Conservation (phyloP, 2,113 vertebrate species). For the Peromyscus polionotus region DNA sequence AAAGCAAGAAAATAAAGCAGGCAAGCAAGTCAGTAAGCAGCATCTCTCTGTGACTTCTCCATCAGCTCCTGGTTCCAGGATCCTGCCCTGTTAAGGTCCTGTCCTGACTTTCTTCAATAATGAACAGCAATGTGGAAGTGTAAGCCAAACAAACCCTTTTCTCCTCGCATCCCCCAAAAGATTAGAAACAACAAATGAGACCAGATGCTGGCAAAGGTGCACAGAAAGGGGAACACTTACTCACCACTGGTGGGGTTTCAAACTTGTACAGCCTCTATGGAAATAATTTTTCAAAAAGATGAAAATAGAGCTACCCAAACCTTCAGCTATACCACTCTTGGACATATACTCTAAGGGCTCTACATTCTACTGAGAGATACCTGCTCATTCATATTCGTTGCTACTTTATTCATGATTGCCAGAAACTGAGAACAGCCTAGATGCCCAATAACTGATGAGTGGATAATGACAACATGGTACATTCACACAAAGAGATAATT, state of each 20-base stretch:
- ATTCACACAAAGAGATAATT: not conserved
- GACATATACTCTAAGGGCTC: not conserved
- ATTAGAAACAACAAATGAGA: not conserved
- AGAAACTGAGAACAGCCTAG: not conserved
- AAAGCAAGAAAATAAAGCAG: not conserved
- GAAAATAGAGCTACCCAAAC: not conserved
- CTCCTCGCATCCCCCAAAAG: not conserved
- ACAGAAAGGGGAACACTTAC: no score
- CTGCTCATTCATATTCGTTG: not conserved
- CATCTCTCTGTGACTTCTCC: not conserved
- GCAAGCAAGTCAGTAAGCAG: not conserved
- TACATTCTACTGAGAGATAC: not conserved
- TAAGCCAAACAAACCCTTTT: not conserved
- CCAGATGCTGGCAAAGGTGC: not conserved
- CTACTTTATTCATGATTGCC: not conserved
- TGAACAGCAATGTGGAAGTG: not conserved
- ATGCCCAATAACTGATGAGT: not conserved
- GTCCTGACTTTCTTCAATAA: no score
- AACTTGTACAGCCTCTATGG: not conserved
- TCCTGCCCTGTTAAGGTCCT: not conserved
- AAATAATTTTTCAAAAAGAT: not conserved
- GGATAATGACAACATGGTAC: not conserved
- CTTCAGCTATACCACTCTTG: not conserved
- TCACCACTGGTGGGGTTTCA: not conserved
- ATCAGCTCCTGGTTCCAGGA: not conserved